Evolutionary conservation across 1,140 invertebrate genomes (phyloP).

Genomic region (Triops longicaudatus): DNA sequence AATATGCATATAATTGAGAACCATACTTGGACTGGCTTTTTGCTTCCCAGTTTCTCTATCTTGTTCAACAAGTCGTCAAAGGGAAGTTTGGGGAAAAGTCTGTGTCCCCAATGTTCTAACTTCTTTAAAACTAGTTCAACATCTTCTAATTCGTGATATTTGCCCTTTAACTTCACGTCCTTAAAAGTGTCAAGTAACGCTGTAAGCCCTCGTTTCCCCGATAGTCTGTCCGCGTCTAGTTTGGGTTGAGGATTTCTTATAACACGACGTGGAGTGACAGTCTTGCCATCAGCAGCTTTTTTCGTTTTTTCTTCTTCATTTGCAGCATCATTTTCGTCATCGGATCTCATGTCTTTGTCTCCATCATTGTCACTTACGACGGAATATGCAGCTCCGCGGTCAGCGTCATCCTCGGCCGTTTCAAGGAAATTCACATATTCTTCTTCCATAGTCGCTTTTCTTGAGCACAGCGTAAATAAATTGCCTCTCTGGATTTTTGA

Average conservation of each 20-base stretch:
- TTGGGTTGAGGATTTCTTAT: slow-evolving; percentile 59
- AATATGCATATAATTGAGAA: slow-evolving; percentile 8
- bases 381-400: no score
- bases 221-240: slow-evolving; percentile 59
- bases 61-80: slow-evolving; percentile 77
- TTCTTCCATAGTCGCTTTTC: no score
- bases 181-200: slow-evolving; percentile 68
- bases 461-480: no score
- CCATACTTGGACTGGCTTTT: slow-evolving; percentile 48
- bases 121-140: slow-evolving; percentile 67
- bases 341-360: slow-evolving; percentile 10
- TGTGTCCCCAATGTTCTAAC: slow-evolving; percentile 85
- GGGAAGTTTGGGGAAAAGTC: slow-evolving; percentile 75
- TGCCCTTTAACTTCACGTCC: slow-evolving; percentile 72
- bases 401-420: no score
- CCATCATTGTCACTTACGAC: background rate
- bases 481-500: no score
- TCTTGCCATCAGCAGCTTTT: slow-evolving; percentile 26
- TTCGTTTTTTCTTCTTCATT: slow-evolving; percentile 29
- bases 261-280: slow-evolving; percentile 39
- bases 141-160: slow-evolving; percentile 74
- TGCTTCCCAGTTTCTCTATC: slow-evolving; percentile 68
- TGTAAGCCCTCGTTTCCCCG: slow-evolving; percentile 65
- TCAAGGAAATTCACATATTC: no score
- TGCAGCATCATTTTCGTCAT: slow-evolving; percentile 27